These are phyloP conservation scores for Empidonax traillii DNA, from an alignment of 2,113 vertebrate species.

Conservation along the genomic window DNA sequence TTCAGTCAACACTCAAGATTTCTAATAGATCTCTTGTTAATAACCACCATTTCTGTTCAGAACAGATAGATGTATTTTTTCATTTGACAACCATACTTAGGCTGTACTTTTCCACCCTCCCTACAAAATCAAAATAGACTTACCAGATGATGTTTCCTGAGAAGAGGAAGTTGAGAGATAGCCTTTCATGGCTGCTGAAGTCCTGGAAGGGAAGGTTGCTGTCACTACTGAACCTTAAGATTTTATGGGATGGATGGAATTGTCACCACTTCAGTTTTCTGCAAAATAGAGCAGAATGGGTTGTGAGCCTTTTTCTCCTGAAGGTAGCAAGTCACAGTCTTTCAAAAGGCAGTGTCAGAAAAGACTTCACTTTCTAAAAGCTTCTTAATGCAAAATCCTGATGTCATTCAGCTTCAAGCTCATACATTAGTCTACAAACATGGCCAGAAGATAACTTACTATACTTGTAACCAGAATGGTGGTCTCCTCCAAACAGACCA, in stretches of 20 bases:
- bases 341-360: background rate
- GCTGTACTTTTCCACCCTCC: background rate
- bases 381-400: background rate
- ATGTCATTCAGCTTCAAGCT: background rate
- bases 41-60: background rate
- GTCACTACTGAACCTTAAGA: background rate
- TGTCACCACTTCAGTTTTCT: background rate
- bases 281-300: background rate
- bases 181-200: background rate
- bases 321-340: background rate
- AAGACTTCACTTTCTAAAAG: background rate
- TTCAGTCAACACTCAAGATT: background rate
- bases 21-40: background rate
- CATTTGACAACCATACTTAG: background rate
- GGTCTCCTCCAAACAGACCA: background rate
- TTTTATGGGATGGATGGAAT: background rate
- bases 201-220: background rate
- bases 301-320: background rate
- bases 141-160: background rate
- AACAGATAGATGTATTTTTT: background rate
- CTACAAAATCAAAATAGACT: background rate
- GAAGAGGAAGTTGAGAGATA: background rate
- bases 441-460: background rate
- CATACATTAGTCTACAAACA: background rate
- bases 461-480: background rate